Percentiles rank a stretch among this genome's conserved stretches.
Evolutionary conservation across 2,797 vertebrate genomes (phyloP).

Genomic region (Pipistrellus kuhlii): DNA sequence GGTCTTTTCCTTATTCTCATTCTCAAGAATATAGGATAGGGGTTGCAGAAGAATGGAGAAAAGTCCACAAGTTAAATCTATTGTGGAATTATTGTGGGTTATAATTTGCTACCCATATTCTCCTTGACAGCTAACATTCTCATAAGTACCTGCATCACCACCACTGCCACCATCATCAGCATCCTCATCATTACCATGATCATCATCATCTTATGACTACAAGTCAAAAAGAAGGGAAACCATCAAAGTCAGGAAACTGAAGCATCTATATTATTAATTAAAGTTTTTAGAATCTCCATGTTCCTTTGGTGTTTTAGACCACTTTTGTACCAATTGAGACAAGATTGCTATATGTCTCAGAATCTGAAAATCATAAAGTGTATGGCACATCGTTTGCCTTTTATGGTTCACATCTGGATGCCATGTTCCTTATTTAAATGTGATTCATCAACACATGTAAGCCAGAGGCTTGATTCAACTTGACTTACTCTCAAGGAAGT

Average conservation of each 20-base stretch:
- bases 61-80: background rate
- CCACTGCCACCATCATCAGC: accelerated
- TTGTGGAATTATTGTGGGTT: background rate
- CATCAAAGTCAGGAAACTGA: background rate
- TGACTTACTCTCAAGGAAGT: background rate
- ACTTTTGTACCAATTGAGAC: background rate
- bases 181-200: background rate
- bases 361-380: background rate
- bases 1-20: background rate
- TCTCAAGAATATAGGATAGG: background rate
- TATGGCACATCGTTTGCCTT: background rate
- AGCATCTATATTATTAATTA: background rate
- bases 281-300: background rate
- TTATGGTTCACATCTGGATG: background rate
- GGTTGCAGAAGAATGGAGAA: background rate
- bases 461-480: background rate
- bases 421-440: background rate
- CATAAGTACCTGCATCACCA: background rate
- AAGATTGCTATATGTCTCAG: background rate
- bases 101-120: background rate
- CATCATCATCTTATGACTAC: too few species aligned
- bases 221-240: background rate
- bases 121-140: background rate
- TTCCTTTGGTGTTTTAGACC: background rate
- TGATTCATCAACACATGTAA: background rate